These are phyloP conservation scores for Zosterops japonicus DNA, from an alignment of 2,113 vertebrate genomes.

Conservation along the genomic window DNA sequence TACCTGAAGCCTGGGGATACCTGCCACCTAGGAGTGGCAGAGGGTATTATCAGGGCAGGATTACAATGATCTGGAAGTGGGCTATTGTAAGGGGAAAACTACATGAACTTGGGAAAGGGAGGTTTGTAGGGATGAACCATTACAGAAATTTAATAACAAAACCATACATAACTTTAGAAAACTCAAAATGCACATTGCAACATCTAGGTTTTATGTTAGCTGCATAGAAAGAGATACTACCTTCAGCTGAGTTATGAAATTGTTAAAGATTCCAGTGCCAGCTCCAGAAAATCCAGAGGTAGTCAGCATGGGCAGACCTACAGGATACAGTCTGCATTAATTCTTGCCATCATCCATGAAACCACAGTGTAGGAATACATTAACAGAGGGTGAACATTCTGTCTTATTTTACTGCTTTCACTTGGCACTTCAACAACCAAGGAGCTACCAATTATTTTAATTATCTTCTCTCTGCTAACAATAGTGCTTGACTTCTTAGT, in stretches of 20 bases:
- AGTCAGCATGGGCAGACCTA: background rate
- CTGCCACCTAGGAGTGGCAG: too few species aligned
- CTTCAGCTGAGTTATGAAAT: background rate
- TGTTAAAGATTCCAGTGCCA: background rate
- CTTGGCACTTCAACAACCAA: background rate
- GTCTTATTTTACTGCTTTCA: background rate
- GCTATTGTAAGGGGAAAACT: too few species aligned
- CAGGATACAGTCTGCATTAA: background rate
- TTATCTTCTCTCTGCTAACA: background rate
- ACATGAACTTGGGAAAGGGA: too few species aligned
- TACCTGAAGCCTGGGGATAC: too few species aligned
- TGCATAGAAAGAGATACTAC: background rate
- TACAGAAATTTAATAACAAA: too few species aligned
- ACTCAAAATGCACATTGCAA: too few species aligned
- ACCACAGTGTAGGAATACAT: background rate
- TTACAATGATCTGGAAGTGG: too few species aligned
- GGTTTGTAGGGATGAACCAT: too few species aligned
- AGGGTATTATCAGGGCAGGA: too few species aligned
- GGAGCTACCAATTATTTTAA: slow-evolving; percentile 23
- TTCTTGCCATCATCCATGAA: background rate
- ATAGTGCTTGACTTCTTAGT: background rate
- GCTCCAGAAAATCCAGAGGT: background rate
- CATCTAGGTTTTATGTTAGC: background rate
- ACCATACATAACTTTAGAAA: too few species aligned
- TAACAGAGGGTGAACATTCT: background rate